Percentiles rank a stretch among this genome's conserved stretches.
phyloP scores from a whole-genome alignment of 2,797 vertebrate genomes.

The Eleutherodactylus coqui region DNA sequence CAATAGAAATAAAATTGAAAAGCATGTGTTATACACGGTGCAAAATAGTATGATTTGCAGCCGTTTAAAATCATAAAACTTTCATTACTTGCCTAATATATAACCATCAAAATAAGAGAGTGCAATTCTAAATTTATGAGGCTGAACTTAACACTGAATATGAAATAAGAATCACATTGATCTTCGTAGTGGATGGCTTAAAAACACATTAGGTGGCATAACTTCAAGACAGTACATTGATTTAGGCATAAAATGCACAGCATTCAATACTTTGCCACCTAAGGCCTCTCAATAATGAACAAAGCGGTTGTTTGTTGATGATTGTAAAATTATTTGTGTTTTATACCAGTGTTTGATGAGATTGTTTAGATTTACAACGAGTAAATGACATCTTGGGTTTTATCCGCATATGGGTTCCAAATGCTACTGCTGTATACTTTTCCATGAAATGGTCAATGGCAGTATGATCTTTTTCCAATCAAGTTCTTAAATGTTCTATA shows the following conservation, averaged over 20 bases:
- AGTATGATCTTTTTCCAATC: no score
- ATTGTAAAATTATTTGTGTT: conserved; percentile 81
- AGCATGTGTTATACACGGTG: conserved; percentile 68
- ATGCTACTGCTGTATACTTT: background rate
- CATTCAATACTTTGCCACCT: conserved; percentile 80
- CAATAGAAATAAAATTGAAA: conserved; percentile 72
- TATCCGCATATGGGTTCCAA: conserved; percentile 66
- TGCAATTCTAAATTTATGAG: conserved; percentile 89
- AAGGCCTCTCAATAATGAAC: conserved; percentile 78
- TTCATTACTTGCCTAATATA: conserved; percentile 81
- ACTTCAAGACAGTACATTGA: conserved; percentile 88
- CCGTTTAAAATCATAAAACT: conserved; percentile 85
- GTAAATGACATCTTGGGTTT: conserved; percentile 68
- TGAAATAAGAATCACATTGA: conserved; percentile 89
- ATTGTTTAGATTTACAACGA: conserved; percentile 70
- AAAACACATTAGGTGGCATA: conserved; percentile 94
- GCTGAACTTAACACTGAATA: conserved; percentile 85
- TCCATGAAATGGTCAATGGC: conserved; percentile 10
- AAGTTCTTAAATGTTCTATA: no score
- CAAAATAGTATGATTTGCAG: conserved; percentile 82
- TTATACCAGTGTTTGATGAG: conserved; percentile 72
- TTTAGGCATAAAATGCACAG: conserved; percentile 85
- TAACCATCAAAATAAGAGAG: conserved; percentile 84
- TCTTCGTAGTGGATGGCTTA: conserved; percentile 88
- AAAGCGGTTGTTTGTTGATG: conserved; percentile 82